Evolutionary conservation across 1,140 invertebrate species (phyloP).

Genomic region (Plectrocnemia conspersa): DNA sequence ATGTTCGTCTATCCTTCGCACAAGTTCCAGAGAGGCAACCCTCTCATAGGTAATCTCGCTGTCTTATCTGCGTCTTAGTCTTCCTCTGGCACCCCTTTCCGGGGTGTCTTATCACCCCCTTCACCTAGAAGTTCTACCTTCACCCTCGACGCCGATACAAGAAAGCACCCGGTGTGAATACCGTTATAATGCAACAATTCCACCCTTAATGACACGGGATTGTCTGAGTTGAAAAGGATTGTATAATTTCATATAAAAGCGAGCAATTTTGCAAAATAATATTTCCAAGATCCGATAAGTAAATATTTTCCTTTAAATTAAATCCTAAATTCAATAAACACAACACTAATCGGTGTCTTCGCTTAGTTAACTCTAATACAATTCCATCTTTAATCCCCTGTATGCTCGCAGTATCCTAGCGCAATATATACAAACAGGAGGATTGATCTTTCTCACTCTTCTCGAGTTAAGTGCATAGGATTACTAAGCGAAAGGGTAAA

Average conservation of each 20-base stretch:
- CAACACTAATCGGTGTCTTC: too few relatives aligned
- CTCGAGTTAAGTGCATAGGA: slow-evolving; percentile 26
- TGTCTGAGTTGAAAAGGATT: too few relatives aligned
- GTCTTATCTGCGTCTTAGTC: slow-evolving; percentile 19
- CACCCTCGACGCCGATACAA: slow-evolving; percentile 7
- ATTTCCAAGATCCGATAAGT: too few relatives aligned
- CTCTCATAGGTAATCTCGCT: background rate
- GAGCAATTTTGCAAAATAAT: too few relatives aligned
- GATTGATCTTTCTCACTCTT: slow-evolving; percentile 25
- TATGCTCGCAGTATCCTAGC: too few relatives aligned
- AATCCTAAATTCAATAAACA: too few relatives aligned
- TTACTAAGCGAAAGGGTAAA: slow-evolving; percentile 28
- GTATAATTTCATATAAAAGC: too few relatives aligned
- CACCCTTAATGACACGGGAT: slow-evolving; percentile 13
- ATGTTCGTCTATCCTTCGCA: background rate
- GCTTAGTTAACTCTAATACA: too few relatives aligned
- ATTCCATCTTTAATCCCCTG: too few relatives aligned
- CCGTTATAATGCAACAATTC: slow-evolving; percentile 11
- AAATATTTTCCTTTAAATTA: too few relatives aligned
- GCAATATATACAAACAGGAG: too few relatives aligned
- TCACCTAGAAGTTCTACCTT: too few relatives aligned
- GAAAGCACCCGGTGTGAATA: background rate
- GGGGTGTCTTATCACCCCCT: slow-evolving; percentile 18
- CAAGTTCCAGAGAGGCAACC: background rate
- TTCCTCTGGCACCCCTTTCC: slow-evolving; percentile 1